Evolutionary conservation across 2,888 invertebrate genomes (phyloP).

Genomic region (Endotricha flammealis): DNA sequence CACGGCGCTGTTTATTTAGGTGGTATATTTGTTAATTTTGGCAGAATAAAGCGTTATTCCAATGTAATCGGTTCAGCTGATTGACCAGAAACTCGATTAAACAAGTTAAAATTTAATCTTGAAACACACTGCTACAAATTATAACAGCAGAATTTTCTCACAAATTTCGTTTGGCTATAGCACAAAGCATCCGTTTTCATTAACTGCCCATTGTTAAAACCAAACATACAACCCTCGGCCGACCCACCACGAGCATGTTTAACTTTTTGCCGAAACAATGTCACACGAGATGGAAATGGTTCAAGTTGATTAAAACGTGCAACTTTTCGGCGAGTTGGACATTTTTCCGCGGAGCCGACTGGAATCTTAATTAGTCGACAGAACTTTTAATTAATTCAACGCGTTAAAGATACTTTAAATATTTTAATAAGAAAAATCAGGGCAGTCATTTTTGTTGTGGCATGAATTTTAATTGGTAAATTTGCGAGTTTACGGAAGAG

Average conservation of each 20-base stretch:
- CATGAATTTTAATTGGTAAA: slow-evolving; percentile 23
- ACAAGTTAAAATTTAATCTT: slow-evolving; percentile 10
- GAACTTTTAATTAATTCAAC: slow-evolving; percentile 65
- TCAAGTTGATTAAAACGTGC: slow-evolving; percentile 26
- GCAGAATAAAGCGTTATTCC: background rate
- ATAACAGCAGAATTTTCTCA: background rate
- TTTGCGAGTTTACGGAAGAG: slow-evolving; percentile 9
- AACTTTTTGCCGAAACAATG: slow-evolving; percentile 25
- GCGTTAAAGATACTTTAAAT: slow-evolving; percentile 45
- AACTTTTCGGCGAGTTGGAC: slow-evolving; percentile 16
- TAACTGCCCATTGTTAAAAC: slow-evolving; percentile 25
- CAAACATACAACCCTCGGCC: slow-evolving; percentile 14
- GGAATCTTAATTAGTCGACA: slow-evolving; percentile 51
- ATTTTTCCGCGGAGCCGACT: slow-evolving; percentile 28
- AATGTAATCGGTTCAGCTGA: slow-evolving; percentile 4
- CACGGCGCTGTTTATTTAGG: background rate
- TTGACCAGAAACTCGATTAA: slow-evolving; percentile 8
- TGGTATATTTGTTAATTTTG: background rate
- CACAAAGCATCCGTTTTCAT: slow-evolving; percentile 24
- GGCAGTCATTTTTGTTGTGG: slow-evolving; percentile 31
- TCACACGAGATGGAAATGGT: slow-evolving; percentile 18
- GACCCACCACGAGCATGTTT: slow-evolving; percentile 20
- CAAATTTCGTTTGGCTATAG: slow-evolving; percentile 2
- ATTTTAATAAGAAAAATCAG: slow-evolving; percentile 44
- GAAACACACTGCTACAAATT: background rate